Evolutionary conservation across 2,888 invertebrate genomes (phyloP).

Genomic region (Trisateles emortualis): DNA sequence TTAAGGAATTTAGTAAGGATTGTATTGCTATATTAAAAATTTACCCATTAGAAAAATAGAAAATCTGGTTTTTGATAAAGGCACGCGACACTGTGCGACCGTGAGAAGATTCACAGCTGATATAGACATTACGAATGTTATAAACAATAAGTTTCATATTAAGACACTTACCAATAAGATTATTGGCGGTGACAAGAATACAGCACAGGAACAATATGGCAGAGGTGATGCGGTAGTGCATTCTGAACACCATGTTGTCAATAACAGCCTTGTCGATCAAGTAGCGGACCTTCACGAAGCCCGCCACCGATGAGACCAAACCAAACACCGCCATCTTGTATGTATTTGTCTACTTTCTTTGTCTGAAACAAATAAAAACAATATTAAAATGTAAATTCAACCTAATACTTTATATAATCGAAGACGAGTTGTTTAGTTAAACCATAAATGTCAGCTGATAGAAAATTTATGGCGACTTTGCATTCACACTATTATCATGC

Average conservation of each 20-base stretch:
- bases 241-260: conserved; percentile 96
- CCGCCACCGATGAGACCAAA: conserved; percentile 95
- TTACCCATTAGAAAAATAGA: no score
- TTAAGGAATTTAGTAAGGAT: no score
- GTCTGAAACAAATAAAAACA: conserved; percentile 58
- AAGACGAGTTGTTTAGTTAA: background rate
- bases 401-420: conserved; percentile 8
- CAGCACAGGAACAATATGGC: conserved; percentile 95
- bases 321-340: conserved; percentile 92
- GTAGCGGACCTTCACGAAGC: conserved; percentile 96
- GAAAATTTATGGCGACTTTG: conserved; percentile 10
- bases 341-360: conserved; percentile 62
- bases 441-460: conserved; percentile 2
- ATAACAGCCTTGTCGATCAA: conserved; percentile 95
- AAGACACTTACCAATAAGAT: conserved; percentile 92
- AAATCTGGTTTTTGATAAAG: no score
- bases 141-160: background rate
- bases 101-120: conserved; percentile 30
- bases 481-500: conserved; percentile 7
- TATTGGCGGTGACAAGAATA: conserved; percentile 95
- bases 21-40: no score
- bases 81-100: no score
- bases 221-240: conserved; percentile 95
- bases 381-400: conserved; percentile 1
- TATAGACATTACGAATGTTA: conserved; percentile 9